These are phyloP conservation scores for Heliconius ismenius DNA, from an alignment of 2,888 invertebrate genomes.

Conservation along the genomic window DNA sequence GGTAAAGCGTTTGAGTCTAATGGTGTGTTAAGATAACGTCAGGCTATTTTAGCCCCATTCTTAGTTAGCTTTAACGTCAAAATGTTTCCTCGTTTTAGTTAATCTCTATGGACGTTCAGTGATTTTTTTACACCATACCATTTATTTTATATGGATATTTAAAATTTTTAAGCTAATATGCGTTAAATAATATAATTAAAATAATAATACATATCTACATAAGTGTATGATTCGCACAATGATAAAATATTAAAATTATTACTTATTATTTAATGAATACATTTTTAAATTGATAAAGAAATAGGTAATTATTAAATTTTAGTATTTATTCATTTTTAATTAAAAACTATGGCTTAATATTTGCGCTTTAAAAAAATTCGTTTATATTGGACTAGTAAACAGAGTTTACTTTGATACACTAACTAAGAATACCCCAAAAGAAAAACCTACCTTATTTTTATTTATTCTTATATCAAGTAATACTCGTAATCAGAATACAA, in stretches of 20 bases:
- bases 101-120: constrained; percentile 15
- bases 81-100: constrained; percentile 33
- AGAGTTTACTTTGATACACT: no score
- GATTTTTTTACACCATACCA: neutral
- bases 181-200: neutral
- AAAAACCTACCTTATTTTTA: neutral
- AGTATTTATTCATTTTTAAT: no score
- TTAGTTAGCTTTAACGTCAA: constrained; percentile 45
- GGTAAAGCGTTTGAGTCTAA: constrained; percentile 64
- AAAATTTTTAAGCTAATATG: neutral
- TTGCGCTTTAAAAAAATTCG: no score
- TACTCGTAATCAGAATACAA: constrained; percentile 28
- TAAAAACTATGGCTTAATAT: no score
- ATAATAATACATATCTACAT: no score
- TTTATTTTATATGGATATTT: neutral
- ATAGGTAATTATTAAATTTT: no score
- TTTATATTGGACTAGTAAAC: no score
- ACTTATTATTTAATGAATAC: neutral
- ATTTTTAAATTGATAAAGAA: neutral
- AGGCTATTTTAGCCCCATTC: constrained; percentile 50
- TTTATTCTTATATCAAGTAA: constrained; percentile 17
- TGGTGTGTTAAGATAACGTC: constrained; percentile 72
- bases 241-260: no score
- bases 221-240: no score
- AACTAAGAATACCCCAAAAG: neutral